Base-by-base conservation (phyloP, 2,888 invertebrate genomes). In the Clivina fossor region DNA sequence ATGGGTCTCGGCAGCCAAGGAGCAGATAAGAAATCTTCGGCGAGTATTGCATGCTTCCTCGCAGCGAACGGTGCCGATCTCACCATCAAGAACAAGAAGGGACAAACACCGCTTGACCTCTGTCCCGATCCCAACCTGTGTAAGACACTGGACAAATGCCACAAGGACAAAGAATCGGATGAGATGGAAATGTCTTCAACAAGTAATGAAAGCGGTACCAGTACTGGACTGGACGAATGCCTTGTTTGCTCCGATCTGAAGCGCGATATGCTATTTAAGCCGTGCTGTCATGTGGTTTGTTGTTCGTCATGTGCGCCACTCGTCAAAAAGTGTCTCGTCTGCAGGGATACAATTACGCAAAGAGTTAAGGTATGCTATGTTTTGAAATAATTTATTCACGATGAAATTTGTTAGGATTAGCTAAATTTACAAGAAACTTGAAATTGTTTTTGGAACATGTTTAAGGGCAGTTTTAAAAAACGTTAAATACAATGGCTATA, bases 81-180 rank as follows among this genome's bases (percentile, higher is more conserved):
- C 61, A 87, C 87, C 11, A 80, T 95, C 54, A 94, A 94, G 72
- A 97, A 97, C 75, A 90, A 93, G 67, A 93, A 93, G 76, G 89
- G 90, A 50, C 96, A 97, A 78, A 96, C 96, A 0, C 96, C 97
- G 0, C 77, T 98, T 22, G 96, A 97, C 72, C 80, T 98, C 8
- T 98, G 97, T 69, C 97, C 97, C 0, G 97, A 98, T 77, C 96
- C 96, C n/a, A 95, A 96, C 76, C 82, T 98, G 16, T 93, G 94
- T 78, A 94, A 94, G 71, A 92, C 94, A 0, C 78, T 97, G 49
- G 88, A 91, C 18, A 94, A 93, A 68, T 95, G 95, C 69, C 91
- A 93, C 74, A 93, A 93, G 69, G 94, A 95, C 66, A 88, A 88
- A 54, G 82, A 86, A 58, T 83, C 84, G 4, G 76, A 78, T 56